These are phyloP conservation scores for Balaeniceps rex DNA, from an alignment of 2,113 vertebrate genomes.

Conservation along the genomic window DNA sequence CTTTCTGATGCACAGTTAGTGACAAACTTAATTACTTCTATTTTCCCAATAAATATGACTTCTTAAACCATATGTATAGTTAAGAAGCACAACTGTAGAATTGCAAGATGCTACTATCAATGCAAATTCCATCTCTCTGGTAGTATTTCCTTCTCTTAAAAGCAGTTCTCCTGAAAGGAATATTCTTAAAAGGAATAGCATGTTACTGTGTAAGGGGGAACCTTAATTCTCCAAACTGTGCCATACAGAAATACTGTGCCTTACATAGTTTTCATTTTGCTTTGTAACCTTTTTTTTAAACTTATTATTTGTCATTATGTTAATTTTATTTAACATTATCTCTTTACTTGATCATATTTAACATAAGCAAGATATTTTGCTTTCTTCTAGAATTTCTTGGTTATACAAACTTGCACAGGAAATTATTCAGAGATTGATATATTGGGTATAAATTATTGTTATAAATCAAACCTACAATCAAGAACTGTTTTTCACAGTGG, in stretches of 20 bases:
- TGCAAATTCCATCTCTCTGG: neutral
- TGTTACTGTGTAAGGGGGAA: neutral
- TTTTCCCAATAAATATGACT: neutral
- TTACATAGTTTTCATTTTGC: neutral
- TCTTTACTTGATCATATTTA: neutral
- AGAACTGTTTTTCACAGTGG: neutral
- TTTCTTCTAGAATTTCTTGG: neutral
- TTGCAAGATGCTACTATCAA: neutral
- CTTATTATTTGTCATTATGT: neutral
- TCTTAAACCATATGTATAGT: neutral
- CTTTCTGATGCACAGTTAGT: neutral
- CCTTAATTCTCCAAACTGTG: neutral
- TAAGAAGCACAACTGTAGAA: neutral
- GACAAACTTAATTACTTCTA: neutral
- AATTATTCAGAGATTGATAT: neutral
- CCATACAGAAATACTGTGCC: neutral
- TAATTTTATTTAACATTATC: neutral
- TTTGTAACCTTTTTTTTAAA: neutral
- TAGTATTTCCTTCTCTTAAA: neutral
- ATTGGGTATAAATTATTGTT: neutral
- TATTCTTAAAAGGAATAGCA: neutral
- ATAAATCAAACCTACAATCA: neutral
- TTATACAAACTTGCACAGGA: neutral
- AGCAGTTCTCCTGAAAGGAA: neutral
- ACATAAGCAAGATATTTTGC: neutral